phyloP scores from a whole-genome alignment of 2,113 vertebrate species.

The Sorex fumeus region DNA sequence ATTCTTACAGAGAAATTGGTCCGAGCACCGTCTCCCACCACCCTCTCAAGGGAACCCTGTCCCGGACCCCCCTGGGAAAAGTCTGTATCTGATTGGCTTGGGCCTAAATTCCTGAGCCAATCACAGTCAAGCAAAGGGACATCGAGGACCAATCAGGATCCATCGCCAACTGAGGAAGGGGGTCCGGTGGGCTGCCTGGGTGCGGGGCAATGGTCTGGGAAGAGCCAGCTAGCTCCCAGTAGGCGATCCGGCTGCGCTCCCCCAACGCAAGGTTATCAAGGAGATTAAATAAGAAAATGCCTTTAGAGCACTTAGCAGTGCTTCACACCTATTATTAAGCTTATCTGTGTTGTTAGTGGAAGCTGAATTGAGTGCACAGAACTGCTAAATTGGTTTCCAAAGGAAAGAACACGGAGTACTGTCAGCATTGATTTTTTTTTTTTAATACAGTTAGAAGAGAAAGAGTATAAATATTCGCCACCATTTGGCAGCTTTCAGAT shows the following conservation, averaged over 20 bases:
- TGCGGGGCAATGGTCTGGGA: too few species aligned
- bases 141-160: not conserved
- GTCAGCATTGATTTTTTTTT: conserved; percentile 29
- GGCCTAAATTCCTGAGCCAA: conserved; percentile 9
- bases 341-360: conserved; percentile 54
- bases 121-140: not conserved
- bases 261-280: not conserved
- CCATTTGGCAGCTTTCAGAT: conserved; percentile 5
- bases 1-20: not conserved
- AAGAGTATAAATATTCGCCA: conserved; percentile 24
- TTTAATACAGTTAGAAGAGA: conserved; percentile 24
- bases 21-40: not conserved
- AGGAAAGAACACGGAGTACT: conserved; percentile 16
- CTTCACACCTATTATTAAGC: conserved; percentile 57
- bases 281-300: conserved; percentile 61
- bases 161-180: not conserved
- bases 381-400: conserved; percentile 68
- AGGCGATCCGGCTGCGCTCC: too few species aligned
- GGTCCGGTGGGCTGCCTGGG: not conserved
- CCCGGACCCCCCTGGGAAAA: not conserved
- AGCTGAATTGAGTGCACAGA: conserved; percentile 26
- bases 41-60: not conserved
- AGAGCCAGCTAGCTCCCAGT: too few species aligned
- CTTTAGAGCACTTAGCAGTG: conserved; percentile 24
- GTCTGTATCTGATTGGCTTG: conserved; percentile 42